These are phyloP conservation scores for Omphaloscelis lunosa DNA, from an alignment of 2,888 invertebrate genomes.

Conservation along the genomic window DNA sequence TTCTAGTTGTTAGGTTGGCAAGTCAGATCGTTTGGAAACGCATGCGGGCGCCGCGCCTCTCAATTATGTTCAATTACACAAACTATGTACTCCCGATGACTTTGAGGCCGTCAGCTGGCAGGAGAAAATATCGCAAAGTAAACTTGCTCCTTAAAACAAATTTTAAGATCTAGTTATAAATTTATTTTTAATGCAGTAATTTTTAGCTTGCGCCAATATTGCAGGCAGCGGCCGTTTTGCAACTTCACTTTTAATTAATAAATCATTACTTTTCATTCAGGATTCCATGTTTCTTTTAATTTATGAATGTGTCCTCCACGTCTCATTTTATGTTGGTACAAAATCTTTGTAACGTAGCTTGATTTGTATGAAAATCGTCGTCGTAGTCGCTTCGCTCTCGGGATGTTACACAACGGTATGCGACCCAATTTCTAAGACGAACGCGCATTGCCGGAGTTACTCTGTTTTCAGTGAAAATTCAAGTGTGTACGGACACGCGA, in stretches of 20 bases:
- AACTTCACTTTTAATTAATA: background rate
- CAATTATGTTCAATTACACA: conserved; percentile 2
- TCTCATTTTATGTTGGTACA: background rate
- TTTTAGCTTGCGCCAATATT: background rate
- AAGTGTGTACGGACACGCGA: conserved; percentile 69
- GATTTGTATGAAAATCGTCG: conserved; percentile 52
- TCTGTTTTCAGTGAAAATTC: conserved; percentile 77
- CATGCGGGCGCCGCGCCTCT: background rate
- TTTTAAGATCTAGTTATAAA: background rate
- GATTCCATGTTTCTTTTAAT: background rate
- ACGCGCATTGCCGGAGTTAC: conserved; percentile 70
- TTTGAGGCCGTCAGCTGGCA: background rate
- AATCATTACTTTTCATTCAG: background rate
- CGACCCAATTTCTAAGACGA: conserved; percentile 78
- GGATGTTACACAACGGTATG: conserved; percentile 74
- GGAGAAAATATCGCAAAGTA: background rate
- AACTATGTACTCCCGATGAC: background rate
- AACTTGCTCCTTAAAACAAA: background rate
- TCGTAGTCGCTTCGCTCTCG: conserved; percentile 58
- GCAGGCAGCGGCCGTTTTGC: background rate
- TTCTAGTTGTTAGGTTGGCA: background rate
- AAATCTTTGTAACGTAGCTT: background rate
- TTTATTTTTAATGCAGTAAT: background rate
- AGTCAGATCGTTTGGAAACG: background rate
- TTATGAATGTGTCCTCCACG: background rate